A percentile compares a stretch with the other conserved stretches of the same genome.
Evolutionary conservation across 2,797 vertebrate genomes (phyloP).

Genomic region (Protosalanx chinensis): DNA sequence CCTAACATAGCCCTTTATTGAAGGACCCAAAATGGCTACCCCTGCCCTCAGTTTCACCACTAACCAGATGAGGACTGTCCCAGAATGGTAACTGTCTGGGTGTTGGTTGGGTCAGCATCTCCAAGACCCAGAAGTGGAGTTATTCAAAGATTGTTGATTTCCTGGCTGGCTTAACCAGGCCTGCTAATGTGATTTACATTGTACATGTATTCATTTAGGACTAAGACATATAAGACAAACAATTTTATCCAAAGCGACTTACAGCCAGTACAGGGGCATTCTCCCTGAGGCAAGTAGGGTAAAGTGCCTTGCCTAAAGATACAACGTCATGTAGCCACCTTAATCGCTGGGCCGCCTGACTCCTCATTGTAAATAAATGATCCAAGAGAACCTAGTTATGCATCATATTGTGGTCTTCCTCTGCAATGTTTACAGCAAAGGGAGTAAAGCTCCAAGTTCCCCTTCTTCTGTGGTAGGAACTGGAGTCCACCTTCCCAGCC

Average conservation of each 20-base stretch:
- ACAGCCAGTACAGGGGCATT: too few relatives aligned
- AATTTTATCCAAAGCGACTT: too few relatives aligned
- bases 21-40: background rate
- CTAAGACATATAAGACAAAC: too few relatives aligned
- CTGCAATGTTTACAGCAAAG: background rate
- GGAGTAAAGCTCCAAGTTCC: background rate
- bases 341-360: too few relatives aligned
- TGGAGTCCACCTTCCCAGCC: background rate
- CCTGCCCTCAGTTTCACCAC: background rate
- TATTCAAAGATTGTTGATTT: background rate
- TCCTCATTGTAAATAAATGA: too few relatives aligned
- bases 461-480: background rate
- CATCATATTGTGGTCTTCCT: background rate
- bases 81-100: background rate
- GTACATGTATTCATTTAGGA: too few relatives aligned
- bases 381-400: too few relatives aligned
- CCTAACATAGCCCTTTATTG: constrained; percentile 18
- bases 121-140: background rate
- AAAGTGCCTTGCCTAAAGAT: too few relatives aligned
- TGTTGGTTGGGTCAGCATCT: background rate
- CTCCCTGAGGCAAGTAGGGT: too few relatives aligned
- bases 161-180: background rate
- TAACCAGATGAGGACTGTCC: background rate
- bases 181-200: background rate
- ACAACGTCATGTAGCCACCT: too few relatives aligned